Evolutionary conservation across 2,888 invertebrate genomes (phyloP).

Genomic region (Hipparchia semele): DNA sequence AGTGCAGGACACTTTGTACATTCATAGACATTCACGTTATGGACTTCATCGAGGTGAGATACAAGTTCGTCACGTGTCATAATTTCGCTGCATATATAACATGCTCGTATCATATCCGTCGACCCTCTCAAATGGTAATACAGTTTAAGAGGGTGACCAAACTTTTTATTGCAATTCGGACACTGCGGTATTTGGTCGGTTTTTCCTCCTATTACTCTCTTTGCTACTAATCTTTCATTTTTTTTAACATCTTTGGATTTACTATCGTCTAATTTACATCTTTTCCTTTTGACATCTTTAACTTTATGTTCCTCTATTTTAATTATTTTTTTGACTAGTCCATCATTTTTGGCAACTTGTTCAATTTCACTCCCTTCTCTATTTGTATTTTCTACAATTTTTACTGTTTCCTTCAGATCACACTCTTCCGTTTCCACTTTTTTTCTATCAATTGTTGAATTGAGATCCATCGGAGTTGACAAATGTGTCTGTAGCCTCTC

Average conservation of each 20-base stretch:
- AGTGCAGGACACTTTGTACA: conserved; percentile 68
- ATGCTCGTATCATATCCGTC: conserved; percentile 60
- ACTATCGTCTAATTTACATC: not conserved
- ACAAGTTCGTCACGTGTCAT: conserved; percentile 61
- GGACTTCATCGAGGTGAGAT: conserved; percentile 53
- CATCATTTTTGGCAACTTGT: not conserved
- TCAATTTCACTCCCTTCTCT: not conserved
- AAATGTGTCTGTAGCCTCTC: conserved; percentile 27
- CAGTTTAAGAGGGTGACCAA: conserved; percentile 55
- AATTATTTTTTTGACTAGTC: not conserved
- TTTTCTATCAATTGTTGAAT: not conserved
- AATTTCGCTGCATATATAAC: conserved; percentile 63
- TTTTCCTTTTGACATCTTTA: not conserved
- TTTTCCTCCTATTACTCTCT: not conserved
- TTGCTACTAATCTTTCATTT: not conserved
- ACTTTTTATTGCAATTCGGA: conserved; percentile 61
- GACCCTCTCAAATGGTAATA: conserved; percentile 67
- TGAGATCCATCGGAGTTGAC: conserved; percentile 2
- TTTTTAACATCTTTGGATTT: not conserved
- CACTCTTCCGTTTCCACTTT: not conserved
- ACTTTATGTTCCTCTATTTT: not conserved
- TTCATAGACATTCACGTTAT: conserved; percentile 51
- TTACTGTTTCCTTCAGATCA: not conserved
- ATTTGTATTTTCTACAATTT: not conserved
- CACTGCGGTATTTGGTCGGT: conserved; percentile 45